These are phyloP conservation scores for Aleiodes testaceus DNA, from an alignment of 2,888 invertebrate genomes.

Conservation along the genomic window DNA sequence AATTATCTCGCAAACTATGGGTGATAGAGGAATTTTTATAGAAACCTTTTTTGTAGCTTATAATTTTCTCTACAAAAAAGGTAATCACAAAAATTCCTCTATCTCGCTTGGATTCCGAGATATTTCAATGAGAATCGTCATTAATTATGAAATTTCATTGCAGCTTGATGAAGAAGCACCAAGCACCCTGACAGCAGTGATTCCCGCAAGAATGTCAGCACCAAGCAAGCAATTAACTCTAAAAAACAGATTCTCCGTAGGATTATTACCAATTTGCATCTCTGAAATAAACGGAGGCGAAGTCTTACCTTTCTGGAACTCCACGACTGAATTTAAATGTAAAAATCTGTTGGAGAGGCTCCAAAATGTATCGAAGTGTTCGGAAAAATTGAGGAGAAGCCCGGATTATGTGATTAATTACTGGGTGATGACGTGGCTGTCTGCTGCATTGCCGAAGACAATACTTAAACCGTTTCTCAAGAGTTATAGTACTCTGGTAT, in stretches of 20 bases:
- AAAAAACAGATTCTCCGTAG: constrained; percentile 75
- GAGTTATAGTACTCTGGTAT: constrained; percentile 74
- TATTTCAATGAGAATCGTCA: no score
- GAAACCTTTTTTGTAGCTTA: no score
- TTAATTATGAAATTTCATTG: not conserved
- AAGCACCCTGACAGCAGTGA: constrained; percentile 60
- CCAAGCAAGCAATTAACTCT: constrained; percentile 60
- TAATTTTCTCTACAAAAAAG: no score
- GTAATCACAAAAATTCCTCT: no score
- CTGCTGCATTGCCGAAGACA: constrained; percentile 72
- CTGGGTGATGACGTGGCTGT: constrained; percentile 73
- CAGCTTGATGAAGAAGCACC: constrained; percentile 57
- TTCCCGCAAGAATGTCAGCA: constrained; percentile 62
- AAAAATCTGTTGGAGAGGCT: constrained; percentile 58
- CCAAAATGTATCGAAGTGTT: constrained; percentile 65
- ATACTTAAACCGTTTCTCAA: constrained; percentile 70
- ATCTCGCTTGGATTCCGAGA: no score
- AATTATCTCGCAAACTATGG: no score
- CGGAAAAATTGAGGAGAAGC: constrained; percentile 68
- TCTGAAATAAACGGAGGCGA: constrained; percentile 49
- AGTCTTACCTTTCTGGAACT: constrained; percentile 24
- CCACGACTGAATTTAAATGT: constrained; percentile 23
- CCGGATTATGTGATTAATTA: constrained; percentile 74
- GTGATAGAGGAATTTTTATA: no score
- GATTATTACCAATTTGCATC: constrained; percentile 73